Evolutionary conservation across 1,140 invertebrate species (phyloP), one percentile per base, ranked within the genome.

Genomic region (Zaprionus tsacasi): DNA sequence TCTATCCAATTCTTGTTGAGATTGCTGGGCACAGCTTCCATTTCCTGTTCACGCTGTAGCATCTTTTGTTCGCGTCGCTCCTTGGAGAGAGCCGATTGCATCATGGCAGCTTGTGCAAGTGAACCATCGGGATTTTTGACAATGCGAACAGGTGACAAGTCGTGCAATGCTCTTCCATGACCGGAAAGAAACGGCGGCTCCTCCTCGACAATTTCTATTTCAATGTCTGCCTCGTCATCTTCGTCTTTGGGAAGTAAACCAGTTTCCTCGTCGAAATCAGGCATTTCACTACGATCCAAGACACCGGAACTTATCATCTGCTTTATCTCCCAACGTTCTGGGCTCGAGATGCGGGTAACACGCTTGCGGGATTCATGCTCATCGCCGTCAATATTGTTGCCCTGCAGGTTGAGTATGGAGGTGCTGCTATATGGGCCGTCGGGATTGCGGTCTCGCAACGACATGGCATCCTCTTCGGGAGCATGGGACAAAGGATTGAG

Each of bases 171-270:
- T 79, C 97, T 93, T 0, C 98, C 97, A 91, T 98, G 97, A 0
- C 97, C 98, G 66, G 97, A 95, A 0, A 99, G 94, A 93, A 99
- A 99, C 2, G 98, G 97, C 0, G 99, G 97, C 91, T 99, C 99
- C 66, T 99, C 99, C 93, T 99, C 99, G 0, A 99, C 98, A 40
- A 99, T 94, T 93, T 99, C 99, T 71, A 99, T 99, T 94, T 99
- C 99, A 58, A 99, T 97, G 92, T 99, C 99, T 82, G 99, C 99
- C 92, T 99, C 99, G 67, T 97, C 97, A 65, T 98, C 97, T 86
- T 98, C 97, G 63, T 96, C 96, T 92, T 97, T 97, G 0, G 97
- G 96, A n/a, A 92, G 54, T n/a, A 91, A 43, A 0, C 97, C 97
- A 8, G 96, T 97, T 91, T 98, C 97, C 71, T 97, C 97, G 83